phyloP scores from a whole-genome alignment of 2,113 vertebrate species.

The Panthera tigris region DNA sequence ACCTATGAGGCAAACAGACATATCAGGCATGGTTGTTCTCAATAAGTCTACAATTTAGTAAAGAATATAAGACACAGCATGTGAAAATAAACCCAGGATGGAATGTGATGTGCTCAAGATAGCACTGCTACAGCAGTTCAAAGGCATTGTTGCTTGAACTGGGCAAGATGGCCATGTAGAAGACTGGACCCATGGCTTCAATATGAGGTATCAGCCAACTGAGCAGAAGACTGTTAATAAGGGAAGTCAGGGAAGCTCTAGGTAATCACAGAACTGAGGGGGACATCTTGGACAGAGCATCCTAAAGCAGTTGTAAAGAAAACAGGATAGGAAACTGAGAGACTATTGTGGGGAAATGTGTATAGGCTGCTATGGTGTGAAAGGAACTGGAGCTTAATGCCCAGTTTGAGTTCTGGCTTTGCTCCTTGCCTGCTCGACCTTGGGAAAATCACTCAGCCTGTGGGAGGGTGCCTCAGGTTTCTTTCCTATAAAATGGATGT shows the following conservation, averaged over 20 bases:
- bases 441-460: neutral
- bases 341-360: neutral
- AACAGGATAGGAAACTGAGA: neutral
- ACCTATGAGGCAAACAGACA: neutral
- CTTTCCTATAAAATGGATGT: neutral
- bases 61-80: neutral
- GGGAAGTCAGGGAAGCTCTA: neutral
- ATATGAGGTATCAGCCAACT: neutral
- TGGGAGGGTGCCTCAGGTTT: neutral
- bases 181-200: neutral
- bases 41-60: neutral
- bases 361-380: too few relatives aligned
- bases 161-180: neutral
- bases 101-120: neutral
- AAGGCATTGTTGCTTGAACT: neutral
- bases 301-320: neutral
- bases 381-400: neutral
- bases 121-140: neutral
- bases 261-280: neutral
- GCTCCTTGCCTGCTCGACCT: neutral
- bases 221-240: neutral
- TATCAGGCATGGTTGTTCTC: neutral
- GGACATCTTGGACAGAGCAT: neutral
- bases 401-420: neutral
- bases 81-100: neutral